Evolutionary conservation across 2,113 vertebrate genomes (phyloP), one percentile per base, ranked within the genome.

Genomic region (Triplophysa dalaica): DNA sequence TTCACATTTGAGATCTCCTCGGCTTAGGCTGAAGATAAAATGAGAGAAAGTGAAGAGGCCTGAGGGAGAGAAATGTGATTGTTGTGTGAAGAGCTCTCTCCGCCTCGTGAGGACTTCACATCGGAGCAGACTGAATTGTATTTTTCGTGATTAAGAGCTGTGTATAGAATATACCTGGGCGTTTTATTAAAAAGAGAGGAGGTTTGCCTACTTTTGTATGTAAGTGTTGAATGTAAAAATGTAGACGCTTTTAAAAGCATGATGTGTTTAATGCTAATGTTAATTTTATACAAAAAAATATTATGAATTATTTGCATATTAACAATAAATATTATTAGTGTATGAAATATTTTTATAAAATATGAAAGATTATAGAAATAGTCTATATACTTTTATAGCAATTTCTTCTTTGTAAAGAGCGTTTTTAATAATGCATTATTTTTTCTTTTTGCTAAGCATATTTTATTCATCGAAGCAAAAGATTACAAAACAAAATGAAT

Each of bases 11-110:
- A 80, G 82, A 77, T 83, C 77, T 84, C 66, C 84, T 82, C 64
- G 80, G 82, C 84, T 82, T 75, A 84, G 80, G 75, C 80, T 82
- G 82, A 67, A 86, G 82, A 80, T 86, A 83, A 85, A 85, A 85
- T 83, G 86, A 83, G 68, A 78, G 80, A 82, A 83, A 81, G 79
- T 68, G 63, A 65, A 82, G 75, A 86, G 48, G 70, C 78, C 83
- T 79, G 70, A 86, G 83, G 81, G 78, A 81, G 62, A 84, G 67
- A 81, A 79, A 84, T 78, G 75, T 63, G 82, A 79, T 83, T 83
- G 83, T 82, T 84, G 80, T 78, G 81, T 69, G 56, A 56, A 78
- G 62, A 50, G 70, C 63, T 83, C 45, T 38, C 72, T 58, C 64
- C 11, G 52, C 75, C 75, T 56, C 69, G 64, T 50, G 58, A 50